Evolutionary conservation across 2,888 invertebrate species (phyloP).

Genomic region (Zootermopsis nevadensis): DNA sequence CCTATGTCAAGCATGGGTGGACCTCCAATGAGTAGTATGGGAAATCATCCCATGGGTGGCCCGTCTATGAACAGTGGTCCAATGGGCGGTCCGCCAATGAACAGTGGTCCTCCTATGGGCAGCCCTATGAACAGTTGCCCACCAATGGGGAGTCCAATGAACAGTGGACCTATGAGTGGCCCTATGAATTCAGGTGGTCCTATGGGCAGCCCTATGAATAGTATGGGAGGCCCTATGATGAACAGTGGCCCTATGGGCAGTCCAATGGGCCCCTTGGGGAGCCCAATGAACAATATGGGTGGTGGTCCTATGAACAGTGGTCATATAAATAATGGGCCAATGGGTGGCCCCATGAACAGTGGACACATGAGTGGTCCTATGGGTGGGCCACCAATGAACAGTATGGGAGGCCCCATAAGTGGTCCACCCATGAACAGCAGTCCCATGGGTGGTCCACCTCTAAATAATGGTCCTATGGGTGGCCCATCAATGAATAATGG

Average conservation of each 20-base stretch:
- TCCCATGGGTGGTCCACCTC: slow-evolving; percentile 68
- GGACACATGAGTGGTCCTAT: slow-evolving; percentile 50
- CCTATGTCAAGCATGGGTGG: slow-evolving; percentile 67
- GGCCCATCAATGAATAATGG: slow-evolving; percentile 78
- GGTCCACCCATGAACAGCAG: slow-evolving; percentile 60
- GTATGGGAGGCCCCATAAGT: slow-evolving; percentile 73
- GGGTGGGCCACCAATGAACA: slow-evolving; percentile 70
- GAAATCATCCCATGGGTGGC: slow-evolving; percentile 47
- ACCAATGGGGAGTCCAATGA: slow-evolving; percentile 78
- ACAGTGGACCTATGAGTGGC: slow-evolving; percentile 60
- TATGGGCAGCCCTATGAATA: slow-evolving; percentile 58
- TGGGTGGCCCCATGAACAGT: slow-evolving; percentile 59
- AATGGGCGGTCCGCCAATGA: slow-evolving; percentile 60
- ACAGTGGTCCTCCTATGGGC: slow-evolving; percentile 65
- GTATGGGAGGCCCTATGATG: slow-evolving; percentile 66
- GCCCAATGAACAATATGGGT: slow-evolving; percentile 54
- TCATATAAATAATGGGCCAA: slow-evolving; percentile 57
- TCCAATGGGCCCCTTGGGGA: slow-evolving; percentile 65
- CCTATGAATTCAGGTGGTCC: slow-evolving; percentile 71
- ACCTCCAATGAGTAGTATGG: slow-evolving; percentile 57
- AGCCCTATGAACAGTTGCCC: slow-evolving; percentile 69
- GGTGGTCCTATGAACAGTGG: slow-evolving; percentile 52
- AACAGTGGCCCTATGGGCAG: slow-evolving; percentile 69
- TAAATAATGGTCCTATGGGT: slow-evolving; percentile 59
- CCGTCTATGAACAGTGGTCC: slow-evolving; percentile 57